Evolutionary conservation across 2,888 invertebrate genomes (phyloP).

Genomic region (Archips xylosteana): DNA sequence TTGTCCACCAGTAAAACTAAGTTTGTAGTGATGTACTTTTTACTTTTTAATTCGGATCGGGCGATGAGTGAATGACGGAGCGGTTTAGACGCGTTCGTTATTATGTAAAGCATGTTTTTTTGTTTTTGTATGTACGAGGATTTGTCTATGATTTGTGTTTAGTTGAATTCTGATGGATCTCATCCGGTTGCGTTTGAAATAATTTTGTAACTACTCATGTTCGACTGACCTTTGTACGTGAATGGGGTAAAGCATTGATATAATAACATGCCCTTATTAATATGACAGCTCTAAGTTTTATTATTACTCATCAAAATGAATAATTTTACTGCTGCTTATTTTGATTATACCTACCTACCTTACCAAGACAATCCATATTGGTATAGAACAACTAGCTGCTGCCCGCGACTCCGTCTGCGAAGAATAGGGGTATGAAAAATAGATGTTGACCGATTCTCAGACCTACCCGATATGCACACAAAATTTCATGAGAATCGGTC

Average conservation of each 20-base stretch:
- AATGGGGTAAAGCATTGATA: neutral
- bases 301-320: no score
- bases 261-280: no score
- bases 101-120: constrained; percentile 45
- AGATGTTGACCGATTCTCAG: no score
- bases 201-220: constrained; percentile 30
- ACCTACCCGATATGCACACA: no score
- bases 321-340: no score
- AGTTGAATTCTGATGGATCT: constrained; percentile 41
- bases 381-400: no score
- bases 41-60: constrained; percentile 62
- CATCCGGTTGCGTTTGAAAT: constrained; percentile 36
- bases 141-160: constrained; percentile 42
- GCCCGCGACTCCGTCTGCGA: no score
- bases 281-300: no score
- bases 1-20: constrained; percentile 11
- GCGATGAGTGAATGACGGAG: constrained; percentile 70
- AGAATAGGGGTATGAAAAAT: no score
- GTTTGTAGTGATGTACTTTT: constrained; percentile 48
- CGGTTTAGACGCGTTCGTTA: constrained; percentile 53
- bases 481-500: no score
- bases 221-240: neutral
- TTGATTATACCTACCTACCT: no score
- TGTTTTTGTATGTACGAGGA: constrained; percentile 40
- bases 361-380: no score